A percentile compares a stretch with the other conserved stretches of the same genome.
Conservation (phyloP, 1,140 invertebrate species). For the Sycophila sp. region DNA sequence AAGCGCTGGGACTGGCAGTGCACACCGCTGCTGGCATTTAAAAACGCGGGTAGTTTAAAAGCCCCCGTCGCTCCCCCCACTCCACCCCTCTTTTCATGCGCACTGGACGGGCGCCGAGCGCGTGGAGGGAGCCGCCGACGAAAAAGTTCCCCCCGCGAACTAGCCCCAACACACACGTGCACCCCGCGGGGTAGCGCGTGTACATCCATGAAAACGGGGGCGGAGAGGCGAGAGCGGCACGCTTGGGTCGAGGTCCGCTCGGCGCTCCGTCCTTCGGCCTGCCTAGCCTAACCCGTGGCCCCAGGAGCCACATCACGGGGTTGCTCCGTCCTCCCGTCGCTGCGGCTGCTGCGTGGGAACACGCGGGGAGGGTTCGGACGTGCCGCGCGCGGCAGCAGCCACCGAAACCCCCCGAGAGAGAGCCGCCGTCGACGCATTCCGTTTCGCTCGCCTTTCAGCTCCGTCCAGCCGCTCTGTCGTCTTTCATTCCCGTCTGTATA, state of each 20-base stretch:
- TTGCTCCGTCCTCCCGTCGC: neutral
- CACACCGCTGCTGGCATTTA: too few relatives aligned
- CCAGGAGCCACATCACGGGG: too few relatives aligned
- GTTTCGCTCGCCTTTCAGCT: too few relatives aligned
- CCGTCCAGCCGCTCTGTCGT: too few relatives aligned
- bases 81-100: neutral
- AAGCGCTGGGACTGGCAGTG: neutral
- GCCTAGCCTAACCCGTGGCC: neutral
- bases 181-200: neutral
- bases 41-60: constrained; percentile 38
- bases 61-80: neutral
- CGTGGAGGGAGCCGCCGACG: too few relatives aligned
- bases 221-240: too few relatives aligned
- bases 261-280: neutral
- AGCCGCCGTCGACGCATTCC: too few relatives aligned
- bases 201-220: constrained; percentile 21
- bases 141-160: neutral
- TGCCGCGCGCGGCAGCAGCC: neutral
- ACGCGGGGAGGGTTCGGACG: too few relatives aligned
- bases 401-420: too few relatives aligned
- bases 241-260: neutral
- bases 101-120: neutral
- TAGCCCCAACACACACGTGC: neutral
- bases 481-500: too few relatives aligned
- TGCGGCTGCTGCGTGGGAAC: neutral